Percentiles rank a stretch among this genome's conserved stretches.
Conservation (phyloP, 2,888 invertebrate species). For the Stenodera caucasica region DNA sequence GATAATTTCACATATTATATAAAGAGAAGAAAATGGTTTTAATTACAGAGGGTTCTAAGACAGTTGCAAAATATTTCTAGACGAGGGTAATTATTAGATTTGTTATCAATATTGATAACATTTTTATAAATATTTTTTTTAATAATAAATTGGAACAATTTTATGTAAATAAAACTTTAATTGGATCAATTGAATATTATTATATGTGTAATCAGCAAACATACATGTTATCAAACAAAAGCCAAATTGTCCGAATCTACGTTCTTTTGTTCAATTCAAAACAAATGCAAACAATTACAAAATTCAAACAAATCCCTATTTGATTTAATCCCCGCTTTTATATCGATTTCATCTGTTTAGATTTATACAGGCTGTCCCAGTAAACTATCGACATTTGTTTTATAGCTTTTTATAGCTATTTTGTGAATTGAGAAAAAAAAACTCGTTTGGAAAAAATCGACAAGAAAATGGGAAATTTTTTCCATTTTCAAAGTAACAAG, state of each 20-base stretch:
- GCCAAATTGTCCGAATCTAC: conserved; percentile 9
- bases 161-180: conserved; percentile 19
- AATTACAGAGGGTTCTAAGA: not conserved
- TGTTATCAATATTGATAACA: too few species aligned
- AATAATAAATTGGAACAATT: too few species aligned
- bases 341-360: not conserved
- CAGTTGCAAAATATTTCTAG: too few species aligned
- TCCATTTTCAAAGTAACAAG: too few species aligned
- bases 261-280: conserved; percentile 16
- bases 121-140: too few species aligned
- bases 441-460: too few species aligned
- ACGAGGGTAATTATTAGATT: too few species aligned
- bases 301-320: conserved; percentile 15
- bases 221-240: conserved; percentile 10
- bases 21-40: not conserved
- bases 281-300: conserved; percentile 19
- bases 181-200: conserved; percentile 23
- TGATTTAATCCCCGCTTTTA: not conserved
- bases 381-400: too few species aligned
- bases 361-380: too few species aligned
- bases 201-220: conserved; percentile 17
- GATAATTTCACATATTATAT: not conserved
- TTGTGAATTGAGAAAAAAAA: too few species aligned
- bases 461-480: too few species aligned
- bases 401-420: too few species aligned